phyloP scores from a whole-genome alignment of 2,888 invertebrate genomes.

The Epinotia ramella region DNA sequence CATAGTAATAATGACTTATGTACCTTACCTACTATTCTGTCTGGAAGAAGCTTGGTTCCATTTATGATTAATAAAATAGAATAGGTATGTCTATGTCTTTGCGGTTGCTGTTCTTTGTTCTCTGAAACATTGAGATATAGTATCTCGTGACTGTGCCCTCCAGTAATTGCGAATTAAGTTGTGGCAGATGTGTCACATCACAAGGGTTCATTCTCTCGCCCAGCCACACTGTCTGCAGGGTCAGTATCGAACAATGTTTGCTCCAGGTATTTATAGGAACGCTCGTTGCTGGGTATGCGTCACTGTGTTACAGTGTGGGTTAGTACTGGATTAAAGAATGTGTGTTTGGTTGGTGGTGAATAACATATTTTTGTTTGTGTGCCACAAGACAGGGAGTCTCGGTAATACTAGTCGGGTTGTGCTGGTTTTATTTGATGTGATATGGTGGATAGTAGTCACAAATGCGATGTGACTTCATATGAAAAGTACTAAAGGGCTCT shows the following conservation, averaged over 20 bases:
- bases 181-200: slow-evolving; percentile 34
- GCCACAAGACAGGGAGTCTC: too few relatives aligned
- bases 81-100: slow-evolving; percentile 2
- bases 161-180: slow-evolving; percentile 25
- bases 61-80: not conserved
- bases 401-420: too few relatives aligned
- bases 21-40: not conserved
- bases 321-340: slow-evolving; percentile 10
- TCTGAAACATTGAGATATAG: slow-evolving; percentile 17
- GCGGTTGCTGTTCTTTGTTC: slow-evolving; percentile 31
- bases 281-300: not conserved
- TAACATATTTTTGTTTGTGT: not conserved
- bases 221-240: slow-evolving; percentile 34
- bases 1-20: not conserved
- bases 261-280: slow-evolving; percentile 21
- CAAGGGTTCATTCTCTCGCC: slow-evolving; percentile 22
- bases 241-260: slow-evolving; percentile 25
- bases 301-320: not conserved
- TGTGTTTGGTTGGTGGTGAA: not conserved
- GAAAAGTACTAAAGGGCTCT: too few relatives aligned
- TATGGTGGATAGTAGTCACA: too few relatives aligned
- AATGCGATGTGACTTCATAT: too few relatives aligned
- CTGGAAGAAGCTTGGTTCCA: not conserved
- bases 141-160: slow-evolving; percentile 20
- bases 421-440: too few relatives aligned